A percentile compares a stretch with the other conserved stretches of the same genome.
Conservation (phyloP, 2,888 invertebrate genomes). For the Pecten maximus region DNA sequence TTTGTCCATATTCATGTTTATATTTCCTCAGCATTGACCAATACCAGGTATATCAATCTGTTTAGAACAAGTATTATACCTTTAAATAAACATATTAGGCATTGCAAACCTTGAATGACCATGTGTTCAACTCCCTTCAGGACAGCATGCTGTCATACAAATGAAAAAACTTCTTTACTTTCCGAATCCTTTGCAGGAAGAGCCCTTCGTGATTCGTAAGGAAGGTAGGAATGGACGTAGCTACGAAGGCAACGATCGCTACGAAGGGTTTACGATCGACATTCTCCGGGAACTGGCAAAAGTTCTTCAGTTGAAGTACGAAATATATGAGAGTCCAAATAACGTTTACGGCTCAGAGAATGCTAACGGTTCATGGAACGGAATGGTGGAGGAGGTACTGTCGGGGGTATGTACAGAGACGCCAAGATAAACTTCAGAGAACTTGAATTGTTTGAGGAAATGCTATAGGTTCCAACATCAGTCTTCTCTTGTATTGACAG, state of each 20-base stretch:
- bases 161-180: too few relatives aligned
- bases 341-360: slow-evolving; percentile 66
- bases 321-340: slow-evolving; percentile 66
- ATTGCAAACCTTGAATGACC: too few relatives aligned
- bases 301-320: slow-evolving; percentile 68
- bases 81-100: too few relatives aligned
- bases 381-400: slow-evolving; percentile 73
- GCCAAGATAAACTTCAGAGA: not conserved
- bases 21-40: too few relatives aligned
- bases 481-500: too few relatives aligned
- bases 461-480: too few relatives aligned
- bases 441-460: not conserved
- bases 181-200: slow-evolving; percentile 67
- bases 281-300: slow-evolving; percentile 65
- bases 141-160: too few relatives aligned
- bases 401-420: slow-evolving; percentile 62
- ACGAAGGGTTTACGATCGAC: slow-evolving; percentile 76
- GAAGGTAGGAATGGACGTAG: slow-evolving; percentile 45
- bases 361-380: slow-evolving; percentile 65
- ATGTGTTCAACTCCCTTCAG: too few relatives aligned
- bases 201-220: slow-evolving; percentile 74
- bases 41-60: too few relatives aligned
- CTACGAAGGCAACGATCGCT: slow-evolving; percentile 60
- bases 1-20: too few relatives aligned
- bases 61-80: too few relatives aligned